These are phyloP conservation scores for Poecilus cupreus DNA, from an alignment of 2,888 invertebrate species.

Conservation along the genomic window DNA sequence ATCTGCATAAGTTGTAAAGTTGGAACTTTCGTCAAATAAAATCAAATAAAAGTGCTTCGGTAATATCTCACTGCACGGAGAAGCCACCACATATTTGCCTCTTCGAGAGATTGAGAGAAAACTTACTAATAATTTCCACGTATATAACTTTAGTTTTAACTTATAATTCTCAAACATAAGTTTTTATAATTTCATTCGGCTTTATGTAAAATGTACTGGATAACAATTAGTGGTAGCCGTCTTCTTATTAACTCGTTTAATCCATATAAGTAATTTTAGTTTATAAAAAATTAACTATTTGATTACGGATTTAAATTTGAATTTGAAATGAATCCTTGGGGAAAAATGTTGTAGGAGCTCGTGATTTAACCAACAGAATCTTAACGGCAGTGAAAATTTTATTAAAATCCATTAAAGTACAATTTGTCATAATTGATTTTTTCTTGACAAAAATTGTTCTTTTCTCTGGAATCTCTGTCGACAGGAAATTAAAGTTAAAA, in stretches of 20 bases:
- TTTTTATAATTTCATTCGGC: not conserved
- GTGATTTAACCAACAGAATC: not conserved
- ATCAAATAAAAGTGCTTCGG: not conserved
- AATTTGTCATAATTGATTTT: constrained; percentile 30
- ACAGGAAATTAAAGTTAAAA: constrained; percentile 8
- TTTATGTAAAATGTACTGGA: not conserved
- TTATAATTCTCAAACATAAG: not conserved
- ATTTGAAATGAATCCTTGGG: too few relatives aligned
- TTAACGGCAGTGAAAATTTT: not conserved
- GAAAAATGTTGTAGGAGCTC: too few relatives aligned
- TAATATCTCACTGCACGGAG: not conserved
- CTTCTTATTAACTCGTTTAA: not conserved
- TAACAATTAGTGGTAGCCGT: not conserved
- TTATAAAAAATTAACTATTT: too few relatives aligned
- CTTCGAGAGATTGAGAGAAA: too few relatives aligned
- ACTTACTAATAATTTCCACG: too few relatives aligned
- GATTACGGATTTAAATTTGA: too few relatives aligned
- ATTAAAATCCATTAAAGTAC: constrained; percentile 24
- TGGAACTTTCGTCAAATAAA: constrained; percentile 10
- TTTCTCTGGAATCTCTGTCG: not conserved
- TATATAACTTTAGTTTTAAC: not conserved
- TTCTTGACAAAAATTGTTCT: not conserved
- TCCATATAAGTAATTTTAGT: too few relatives aligned
- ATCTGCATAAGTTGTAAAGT: constrained; percentile 15
- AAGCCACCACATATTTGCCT: not conserved